Base-by-base conservation (phyloP, 2,888 invertebrate species). In the Eueremaeus valkanovi region DNA sequence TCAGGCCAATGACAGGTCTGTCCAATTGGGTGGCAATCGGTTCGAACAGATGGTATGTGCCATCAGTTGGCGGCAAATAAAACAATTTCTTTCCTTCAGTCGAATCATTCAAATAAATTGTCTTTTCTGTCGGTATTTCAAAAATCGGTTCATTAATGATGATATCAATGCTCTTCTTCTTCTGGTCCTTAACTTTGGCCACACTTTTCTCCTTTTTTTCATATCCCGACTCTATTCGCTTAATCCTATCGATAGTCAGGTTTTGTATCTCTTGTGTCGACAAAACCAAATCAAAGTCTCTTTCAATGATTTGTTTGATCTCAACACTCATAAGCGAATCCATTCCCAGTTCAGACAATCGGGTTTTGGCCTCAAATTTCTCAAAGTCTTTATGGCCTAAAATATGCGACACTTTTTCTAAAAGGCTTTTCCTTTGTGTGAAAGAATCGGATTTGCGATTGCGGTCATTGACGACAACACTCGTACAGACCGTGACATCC, bases 261-360 rank as follows among this genome's bases (percentile, higher is more conserved):
- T 86, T 88, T 78, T 95, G 88, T 81, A 97, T 94, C 85, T 96
- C 95, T 84, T 93, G 92, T 80, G 94, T 92, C 78, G 92, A 90
- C 78, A 98, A 86, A 33, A 92, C 89, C 76, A 96, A 85, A 84
- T 97, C 96, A 85, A 91, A 95, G 82, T 91, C 92, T 76, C 95
- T 88, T 84, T 96, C 95, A 75, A 96, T 85, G 5, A 84, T 84
- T 80, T 86, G 77, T 49, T 74, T 97, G 82, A 98, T 95, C 87
- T 98, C 98, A 2, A 97, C 95, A 66, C 95, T 95, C 97, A 98
- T 98, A 80, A 98, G 85, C 1, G 96, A 97, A 83, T 98, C 98
- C 90, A 98, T 92, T 78, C 98, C 98, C 55, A 98, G 88, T 84
- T 98, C 97, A 36, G 93, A 93, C 66, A 98, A 85, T 63, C 90